A percentile compares a stretch with the other conserved stretches of the same genome.
These are phyloP conservation scores for Eclectus roratus DNA, from an alignment of 2,113 vertebrate genomes.

Conservation along the genomic window DNA sequence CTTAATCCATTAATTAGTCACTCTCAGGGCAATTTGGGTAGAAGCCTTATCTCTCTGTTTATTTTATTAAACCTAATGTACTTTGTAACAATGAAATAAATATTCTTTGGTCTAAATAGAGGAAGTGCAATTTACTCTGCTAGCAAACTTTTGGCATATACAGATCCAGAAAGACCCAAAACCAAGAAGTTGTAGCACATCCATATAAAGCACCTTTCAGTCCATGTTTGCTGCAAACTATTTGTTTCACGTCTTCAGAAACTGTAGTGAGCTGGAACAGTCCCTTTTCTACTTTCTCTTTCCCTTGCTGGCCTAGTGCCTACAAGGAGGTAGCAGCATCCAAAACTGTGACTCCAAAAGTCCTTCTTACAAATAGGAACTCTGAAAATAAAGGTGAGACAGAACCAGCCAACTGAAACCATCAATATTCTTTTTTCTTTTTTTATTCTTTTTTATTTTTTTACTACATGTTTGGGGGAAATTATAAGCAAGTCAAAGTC, in stretches of 20 bases:
- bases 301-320: not conserved
- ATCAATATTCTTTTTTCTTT: not conserved
- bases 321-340: not conserved
- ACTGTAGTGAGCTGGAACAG: not conserved
- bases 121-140: not conserved
- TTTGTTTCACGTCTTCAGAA: not conserved
- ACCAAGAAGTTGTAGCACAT: not conserved
- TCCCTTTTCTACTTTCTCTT: not conserved
- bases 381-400: not conserved
- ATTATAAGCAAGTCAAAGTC: not conserved
- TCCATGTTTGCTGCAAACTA: not conserved
- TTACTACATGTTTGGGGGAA: not conserved
- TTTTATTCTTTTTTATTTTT: not conserved
- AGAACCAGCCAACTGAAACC: not conserved
- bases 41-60: not conserved
- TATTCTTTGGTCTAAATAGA: not conserved
- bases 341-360: not conserved
- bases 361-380: not conserved
- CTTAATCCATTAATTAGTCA: not conserved
- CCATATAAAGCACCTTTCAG: not conserved
- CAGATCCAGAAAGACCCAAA: not conserved
- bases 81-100: not conserved
- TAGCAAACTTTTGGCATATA: not conserved
- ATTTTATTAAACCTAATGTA: not conserved
- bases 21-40: not conserved